Base-by-base conservation (phyloP, 2,113 vertebrate species). In the Grammomys dolichurus region DNA sequence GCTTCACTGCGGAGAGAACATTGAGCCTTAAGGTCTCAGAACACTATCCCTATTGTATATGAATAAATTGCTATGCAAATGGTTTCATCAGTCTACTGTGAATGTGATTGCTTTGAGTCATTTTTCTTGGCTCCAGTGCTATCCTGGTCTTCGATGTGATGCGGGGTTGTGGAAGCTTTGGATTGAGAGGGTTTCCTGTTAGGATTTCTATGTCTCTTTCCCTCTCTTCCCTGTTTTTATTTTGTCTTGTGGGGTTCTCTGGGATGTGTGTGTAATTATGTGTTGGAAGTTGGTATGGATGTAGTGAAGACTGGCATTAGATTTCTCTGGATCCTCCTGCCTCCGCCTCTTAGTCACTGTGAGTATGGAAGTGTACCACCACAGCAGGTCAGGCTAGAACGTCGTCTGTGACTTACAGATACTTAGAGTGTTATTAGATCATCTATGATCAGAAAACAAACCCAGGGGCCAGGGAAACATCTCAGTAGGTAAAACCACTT, bases 51-150 rank as follows among this genome's bases (percentile, higher is more conserved):
- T 56, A 89, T 95, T 70, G 77, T 65, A 95, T 78, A 40, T 93
- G 89, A 91, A 94, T 95, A 95, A 96, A 96, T 84, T 93, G 16
- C 13, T 87, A 51, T 93, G 48, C 46, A 75, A 88, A 91, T 89
- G n/a, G 80, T 56, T 58, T 9, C 46, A 51, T 76, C 36, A 40
- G 63, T 58, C 69, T 94, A 40, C 54, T 75, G 16, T 89, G 60
- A 78, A 19, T 78, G 48, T 56, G 36, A 69, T 92, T 94, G 43
- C 72, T 84, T 56, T 91, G 69, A 87, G 73, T 84, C 70, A 54
- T 2, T 90, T 78, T 85, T 89, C 80, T 75, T 65, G 54, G 51
- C 63, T 87, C n/a, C 69, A 69, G 4, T 73, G 24, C 54, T 84
- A 31, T 86, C 80, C 54, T 78, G 48, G 46, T 75, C 63, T 80